Evolutionary conservation across 2,888 invertebrate species (phyloP).

Genomic region (Nowickia ferox): DNA sequence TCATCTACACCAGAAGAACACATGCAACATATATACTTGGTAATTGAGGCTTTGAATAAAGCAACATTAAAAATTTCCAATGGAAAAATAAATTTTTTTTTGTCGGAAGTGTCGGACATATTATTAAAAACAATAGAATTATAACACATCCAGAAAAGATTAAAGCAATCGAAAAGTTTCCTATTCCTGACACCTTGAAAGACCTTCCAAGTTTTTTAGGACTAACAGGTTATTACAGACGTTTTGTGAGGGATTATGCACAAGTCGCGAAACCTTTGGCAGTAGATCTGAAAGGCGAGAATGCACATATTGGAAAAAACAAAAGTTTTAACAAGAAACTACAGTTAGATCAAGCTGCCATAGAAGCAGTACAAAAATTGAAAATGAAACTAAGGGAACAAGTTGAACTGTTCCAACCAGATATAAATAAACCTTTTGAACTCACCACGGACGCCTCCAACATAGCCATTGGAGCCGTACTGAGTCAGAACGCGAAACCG

Average conservation of each 20-base stretch:
- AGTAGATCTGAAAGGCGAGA: conserved; percentile 45
- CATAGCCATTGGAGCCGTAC: conserved; percentile 39
- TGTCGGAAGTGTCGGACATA: too few species aligned
- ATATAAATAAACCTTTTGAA: conserved; percentile 58
- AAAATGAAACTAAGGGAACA: too few species aligned
- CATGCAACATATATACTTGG: conserved; percentile 3
- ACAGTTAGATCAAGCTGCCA: conserved; percentile 48
- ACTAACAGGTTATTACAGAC: too few species aligned
- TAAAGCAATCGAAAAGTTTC: conserved; percentile 8
- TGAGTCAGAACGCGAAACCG: conserved; percentile 49
- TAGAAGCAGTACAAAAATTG: conserved; percentile 42
- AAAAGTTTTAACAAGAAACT: conserved; percentile 52
- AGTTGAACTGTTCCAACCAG: conserved; percentile 53
- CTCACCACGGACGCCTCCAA: conserved; percentile 63
- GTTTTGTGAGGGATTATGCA: conserved; percentile 51
- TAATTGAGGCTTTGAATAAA: conserved; percentile 2
- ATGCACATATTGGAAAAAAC: conserved; percentile 52
- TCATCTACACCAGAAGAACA: conserved; percentile 12
- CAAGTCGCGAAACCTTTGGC: conserved; percentile 53
- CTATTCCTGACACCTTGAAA: too few species aligned
- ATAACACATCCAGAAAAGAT: neutral
- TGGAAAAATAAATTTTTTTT: neutral
- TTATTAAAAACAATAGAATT: conserved; percentile 21
- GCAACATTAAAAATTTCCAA: conserved; percentile 8
- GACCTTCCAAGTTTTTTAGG: too few species aligned